A percentile compares a stretch with the other conserved stretches of the same genome.
phyloP scores from a whole-genome alignment of 2,797 vertebrate species.

The Pseudotriccus pelzelni region DNA sequence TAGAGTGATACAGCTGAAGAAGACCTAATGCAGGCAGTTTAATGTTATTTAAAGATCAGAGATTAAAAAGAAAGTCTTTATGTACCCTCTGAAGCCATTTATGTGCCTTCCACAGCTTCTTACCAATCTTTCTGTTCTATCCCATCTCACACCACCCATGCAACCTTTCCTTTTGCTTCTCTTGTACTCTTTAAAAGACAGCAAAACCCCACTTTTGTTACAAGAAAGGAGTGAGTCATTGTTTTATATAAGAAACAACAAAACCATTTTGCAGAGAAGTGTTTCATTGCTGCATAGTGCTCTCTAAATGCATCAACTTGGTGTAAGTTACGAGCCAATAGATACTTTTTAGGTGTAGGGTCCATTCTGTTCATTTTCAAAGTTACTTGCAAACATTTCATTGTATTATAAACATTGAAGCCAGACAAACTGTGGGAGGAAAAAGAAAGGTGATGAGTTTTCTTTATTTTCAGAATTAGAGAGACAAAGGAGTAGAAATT shows the following conservation, averaged over 20 bases:
- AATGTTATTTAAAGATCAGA: slow-evolving; percentile 33
- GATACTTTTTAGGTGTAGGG: background rate
- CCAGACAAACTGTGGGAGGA: background rate
- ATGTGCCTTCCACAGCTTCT: background rate
- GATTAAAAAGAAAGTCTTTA: background rate
- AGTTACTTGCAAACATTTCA: background rate
- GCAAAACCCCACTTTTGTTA: background rate
- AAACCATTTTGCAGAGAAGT: background rate
- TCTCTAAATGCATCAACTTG: background rate
- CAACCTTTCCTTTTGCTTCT: background rate
- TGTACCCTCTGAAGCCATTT: background rate
- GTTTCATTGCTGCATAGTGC: accelerated
- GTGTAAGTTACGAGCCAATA: background rate
- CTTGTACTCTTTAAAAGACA: background rate
- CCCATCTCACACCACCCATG: background rate
- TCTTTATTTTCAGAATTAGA: background rate
- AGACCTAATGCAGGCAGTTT: slow-evolving; percentile 27
- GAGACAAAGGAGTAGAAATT: background rate
- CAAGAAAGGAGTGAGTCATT: background rate
- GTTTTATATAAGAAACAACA: background rate
- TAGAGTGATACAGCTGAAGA: slow-evolving; percentile 44
- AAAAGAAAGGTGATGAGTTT: accelerated
- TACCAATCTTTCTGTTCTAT: background rate
- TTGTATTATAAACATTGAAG: background rate
- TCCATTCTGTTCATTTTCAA: background rate